These are phyloP conservation scores for Cephonodes hylas DNA, from an alignment of 2,888 invertebrate species.

Conservation along the genomic window DNA sequence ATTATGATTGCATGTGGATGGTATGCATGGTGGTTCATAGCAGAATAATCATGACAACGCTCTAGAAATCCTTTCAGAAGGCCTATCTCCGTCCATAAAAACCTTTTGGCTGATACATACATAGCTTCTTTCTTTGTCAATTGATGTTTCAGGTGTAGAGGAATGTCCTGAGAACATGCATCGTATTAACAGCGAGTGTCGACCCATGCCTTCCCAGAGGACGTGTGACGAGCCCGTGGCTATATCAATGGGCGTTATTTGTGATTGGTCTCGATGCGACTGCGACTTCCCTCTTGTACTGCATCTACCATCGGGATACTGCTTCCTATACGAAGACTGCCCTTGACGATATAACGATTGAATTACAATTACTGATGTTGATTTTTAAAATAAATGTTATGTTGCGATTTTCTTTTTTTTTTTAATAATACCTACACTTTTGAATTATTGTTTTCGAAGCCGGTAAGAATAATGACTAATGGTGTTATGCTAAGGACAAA, in stretches of 20 bases:
- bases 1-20: too few relatives aligned
- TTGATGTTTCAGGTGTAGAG: constrained; percentile 51
- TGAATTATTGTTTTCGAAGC: too few relatives aligned
- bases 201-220: constrained; percentile 63
- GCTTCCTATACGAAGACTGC: constrained; percentile 69
- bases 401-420: not conserved
- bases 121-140: not conserved
- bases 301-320: constrained; percentile 63
- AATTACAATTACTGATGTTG: not conserved
- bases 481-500: too few relatives aligned
- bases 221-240: constrained; percentile 72
- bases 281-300: constrained; percentile 71
- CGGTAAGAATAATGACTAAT: too few relatives aligned
- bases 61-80: too few relatives aligned
- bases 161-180: constrained; percentile 69
- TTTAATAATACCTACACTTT: not conserved
- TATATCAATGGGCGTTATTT: constrained; percentile 61
- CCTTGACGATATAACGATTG: constrained; percentile 46
- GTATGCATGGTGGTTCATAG: too few relatives aligned
- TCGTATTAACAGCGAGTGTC: constrained; percentile 64
- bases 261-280: constrained; percentile 70
- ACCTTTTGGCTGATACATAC: too few relatives aligned
- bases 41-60: too few relatives aligned
- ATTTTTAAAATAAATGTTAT: not conserved
- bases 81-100: too few relatives aligned